Base-by-base conservation (phyloP, 2,888 invertebrate genomes). In the Therioaphis trifolii region DNA sequence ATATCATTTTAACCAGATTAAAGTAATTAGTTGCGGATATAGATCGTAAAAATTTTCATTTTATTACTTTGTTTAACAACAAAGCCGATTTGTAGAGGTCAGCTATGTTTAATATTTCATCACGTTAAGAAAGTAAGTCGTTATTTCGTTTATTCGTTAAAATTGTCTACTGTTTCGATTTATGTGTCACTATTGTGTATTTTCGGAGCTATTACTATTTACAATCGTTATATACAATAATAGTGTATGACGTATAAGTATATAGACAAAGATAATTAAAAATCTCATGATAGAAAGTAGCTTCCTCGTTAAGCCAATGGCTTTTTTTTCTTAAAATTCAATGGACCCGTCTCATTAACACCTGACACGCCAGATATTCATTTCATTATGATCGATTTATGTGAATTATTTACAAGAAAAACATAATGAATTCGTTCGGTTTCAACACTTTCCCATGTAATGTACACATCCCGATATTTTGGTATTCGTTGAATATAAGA, bases 241-340 rank as follows among this genome's bases (percentile, higher is more conserved):
- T 29, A n/a, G 29, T 11, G 58, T 12, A 24, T 9, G 58, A 58
- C 9, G 55, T 55, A 55, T 55, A 55, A 9, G 52, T 35, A 5
- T 21, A 40, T 21, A 55, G 7, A 18, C 18, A 24, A 72, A 52
- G 49, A 66, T 66, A 77, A 63, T 49, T 63, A 49, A 66, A 49
- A 63, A 29, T 63, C n/a, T 18, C 29, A 49, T 49, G 46, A 29
- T 21, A 68, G 76, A 77, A 77, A 77, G 76, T 66, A 63, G 63
- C 49, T 63, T 63, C 76, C 76, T 77, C 76, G 63, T 77, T 77
- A 66, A 63, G n/a, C 46, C 29, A 5, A 29, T n/a, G n/a, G 69
- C 29, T 52, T 58, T 58, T 21, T 24, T 58, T 43, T 75, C 43
- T 61, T 27, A 11, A 29, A 76, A 76, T 61, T 76, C 61, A 76